Base-by-base conservation (phyloP, 2,113 vertebrate species). In the Chaetodon trifascialis region DNA sequence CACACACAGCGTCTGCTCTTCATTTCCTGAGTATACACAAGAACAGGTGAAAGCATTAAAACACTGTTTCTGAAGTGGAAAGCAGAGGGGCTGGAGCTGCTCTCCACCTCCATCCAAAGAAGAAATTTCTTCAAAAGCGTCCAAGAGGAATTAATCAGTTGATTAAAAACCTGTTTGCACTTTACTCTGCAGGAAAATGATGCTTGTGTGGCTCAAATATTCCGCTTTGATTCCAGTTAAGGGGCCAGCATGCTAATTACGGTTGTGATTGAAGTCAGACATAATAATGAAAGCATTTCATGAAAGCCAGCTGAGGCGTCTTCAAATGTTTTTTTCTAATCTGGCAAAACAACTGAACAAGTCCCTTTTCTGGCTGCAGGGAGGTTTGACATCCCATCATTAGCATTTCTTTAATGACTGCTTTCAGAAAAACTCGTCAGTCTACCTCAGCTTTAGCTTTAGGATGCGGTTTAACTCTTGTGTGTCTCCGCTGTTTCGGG, bases 251-350 rank as follows among this genome's bases (percentile, higher is more conserved):
- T 70, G 68, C 25, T 82, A 75, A 79, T 83, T 80, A 64, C 2
- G 46, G 47, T 3, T 65, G 19, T 82, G 75, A 84, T 14, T 84
- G 67, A 82, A 87, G 82, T 83, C 68, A 83, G 65, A 59, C 60
- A 16, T 34, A 64, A 68, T 68, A 77, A 90, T 83, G 42, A 73
- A 71, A 58, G 47, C 65, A 38, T 78, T 88, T 86, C 44, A 83
- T 54, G 14, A 75, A 64, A 80, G 78, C 74, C 38, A n/a, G 21
- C 17, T 19, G 72, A 77, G 76, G 60, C 15, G 17, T 76, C 64
- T 76, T 73, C 58, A 67, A 59, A 71, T 44, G 46, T 72, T 54
- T 42, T 67, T 46, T 17, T 52, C 12, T 25, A 40, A 80, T 76
- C 47, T 11, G n/a, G 49, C 0, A 0, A 69, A 80, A 73, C 70